Percentiles rank a stretch among this genome's conserved stretches.
These are phyloP conservation scores for Chaetodon trifasciatus DNA, from an alignment of 2,797 vertebrate genomes.

Conservation along the genomic window DNA sequence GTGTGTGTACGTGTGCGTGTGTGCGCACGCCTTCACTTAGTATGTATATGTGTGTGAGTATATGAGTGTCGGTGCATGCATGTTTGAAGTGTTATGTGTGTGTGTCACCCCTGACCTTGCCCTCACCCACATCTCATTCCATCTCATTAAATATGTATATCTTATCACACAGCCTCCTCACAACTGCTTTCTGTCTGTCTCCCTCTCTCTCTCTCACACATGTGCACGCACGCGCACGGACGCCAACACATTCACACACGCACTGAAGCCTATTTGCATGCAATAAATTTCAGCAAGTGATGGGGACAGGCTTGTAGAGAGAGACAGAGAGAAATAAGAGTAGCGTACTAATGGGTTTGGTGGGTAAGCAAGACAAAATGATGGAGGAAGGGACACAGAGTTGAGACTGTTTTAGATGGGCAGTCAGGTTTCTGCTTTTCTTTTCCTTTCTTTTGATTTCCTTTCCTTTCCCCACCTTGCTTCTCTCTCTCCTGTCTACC, in stretches of 20 bases:
- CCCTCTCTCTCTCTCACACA: background rate
- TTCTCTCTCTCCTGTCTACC: background rate
- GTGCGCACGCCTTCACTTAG: conserved; percentile 35
- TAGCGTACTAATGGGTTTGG: conserved; percentile 54
- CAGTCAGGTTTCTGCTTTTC: background rate
- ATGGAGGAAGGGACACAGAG: background rate
- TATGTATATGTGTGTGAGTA: conserved; percentile 56
- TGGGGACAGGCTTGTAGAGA: conserved; percentile 75
- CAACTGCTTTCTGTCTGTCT: conserved; percentile 17
- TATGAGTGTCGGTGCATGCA: conserved; percentile 41
- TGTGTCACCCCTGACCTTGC: conserved; percentile 75
- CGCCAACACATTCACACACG: conserved; percentile 71
- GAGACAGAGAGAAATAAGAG: conserved; percentile 27
- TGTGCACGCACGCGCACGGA: conserved; percentile 6
- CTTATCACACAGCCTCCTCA: conserved; percentile 92
- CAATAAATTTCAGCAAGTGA: conserved; percentile 93
- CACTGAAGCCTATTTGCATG: conserved; percentile 93
- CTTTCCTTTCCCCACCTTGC: background rate
- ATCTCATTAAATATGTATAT: conserved; percentile 99
- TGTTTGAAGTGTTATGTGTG: conserved; percentile 54
- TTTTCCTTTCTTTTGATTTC: background rate
- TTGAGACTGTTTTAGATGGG: conserved; percentile 3
- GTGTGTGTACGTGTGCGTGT: conserved; percentile 18
- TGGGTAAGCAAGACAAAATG: background rate
- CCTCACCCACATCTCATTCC: conserved; percentile 90